Base-by-base conservation (phyloP, 2,888 invertebrate species). In the Podotricha telesiphe region DNA sequence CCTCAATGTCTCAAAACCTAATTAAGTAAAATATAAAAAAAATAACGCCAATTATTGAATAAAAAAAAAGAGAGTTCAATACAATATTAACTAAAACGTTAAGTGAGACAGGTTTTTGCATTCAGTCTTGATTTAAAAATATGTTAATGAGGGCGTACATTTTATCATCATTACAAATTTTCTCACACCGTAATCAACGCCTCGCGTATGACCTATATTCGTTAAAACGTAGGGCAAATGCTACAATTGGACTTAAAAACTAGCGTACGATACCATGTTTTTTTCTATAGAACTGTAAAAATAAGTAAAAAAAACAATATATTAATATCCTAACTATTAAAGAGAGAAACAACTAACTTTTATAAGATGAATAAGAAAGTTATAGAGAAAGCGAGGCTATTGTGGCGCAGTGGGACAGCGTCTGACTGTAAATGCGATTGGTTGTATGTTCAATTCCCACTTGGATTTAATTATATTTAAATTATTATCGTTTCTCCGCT, bases 141-240 rank as follows among this genome's bases (percentile, higher is more conserved):
- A 70, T 67, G 59, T 47, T 67, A 70, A 70, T 67, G 70, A 67
- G 55, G 47, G 66, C 15, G 63, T 47, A 59, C 48, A 70, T 70
- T 67, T 64, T 58, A 67, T 67, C 64, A 67, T 70, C 58, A 70
- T 64, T 67, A 63, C 63, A 45, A 47, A 40, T 66, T 53, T 70
- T 65, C 61, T 64, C 70, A 22, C 67, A 42, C 51, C 58, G 67
- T 70, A 70, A 63, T 64, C 63, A 64, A 37, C 67, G 20, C 56
- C 67, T 50, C 68, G 68, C 50, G 63, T 15, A 47, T 64, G 70
- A 64, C 70, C 70, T 64, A 67, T 50, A 67, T 70, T 37, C 68
- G 67, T 63, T 69, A 40, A 19, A 66, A 67, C 59, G 59, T 45
- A 59, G 59, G n/a, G 59, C 45, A 59, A 45, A 59, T 59, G 45